Percentiles rank a stretch among this genome's conserved stretches.
phyloP scores from a whole-genome alignment of 1,140 invertebrate genomes.

The Sycophaga agraensis region DNA sequence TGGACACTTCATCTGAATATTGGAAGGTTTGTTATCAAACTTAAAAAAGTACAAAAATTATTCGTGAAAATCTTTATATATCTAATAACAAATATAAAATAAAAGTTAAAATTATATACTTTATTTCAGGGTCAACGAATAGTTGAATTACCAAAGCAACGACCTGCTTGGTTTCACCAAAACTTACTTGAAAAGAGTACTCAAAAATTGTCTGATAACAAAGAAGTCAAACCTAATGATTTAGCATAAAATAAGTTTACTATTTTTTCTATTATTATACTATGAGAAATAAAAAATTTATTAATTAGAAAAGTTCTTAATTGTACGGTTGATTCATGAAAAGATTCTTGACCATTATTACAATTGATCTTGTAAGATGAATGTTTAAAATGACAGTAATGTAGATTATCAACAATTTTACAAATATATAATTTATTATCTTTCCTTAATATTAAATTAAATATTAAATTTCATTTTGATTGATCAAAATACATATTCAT shows the following conservation, averaged over 20 bases:
- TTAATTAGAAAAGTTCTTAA: no score
- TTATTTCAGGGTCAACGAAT: conserved; percentile 63
- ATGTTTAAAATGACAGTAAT: no score
- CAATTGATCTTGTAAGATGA: no score
- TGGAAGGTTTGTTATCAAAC: conserved; percentile 52
- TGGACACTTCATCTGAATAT: conserved; percentile 56
- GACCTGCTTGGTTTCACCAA: conserved; percentile 77
- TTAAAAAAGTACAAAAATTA: neutral
- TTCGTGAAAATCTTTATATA: neutral
- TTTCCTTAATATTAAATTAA: no score
- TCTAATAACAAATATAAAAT: neutral
- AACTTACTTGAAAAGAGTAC: conserved; percentile 79
- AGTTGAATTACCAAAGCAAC: conserved; percentile 72
- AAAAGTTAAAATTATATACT: neutral
- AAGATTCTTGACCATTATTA: no score
- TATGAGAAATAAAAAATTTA: conserved; percentile 14
- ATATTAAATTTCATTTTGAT: no score
- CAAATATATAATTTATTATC: no score
- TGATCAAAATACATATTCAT: no score
- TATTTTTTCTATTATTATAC: neutral
- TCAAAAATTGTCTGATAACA: conserved; percentile 64
- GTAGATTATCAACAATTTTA: no score
- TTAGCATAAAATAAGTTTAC: conserved; percentile 59
- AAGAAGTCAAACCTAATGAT: conserved; percentile 71
- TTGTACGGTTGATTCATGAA: no score